phyloP scores from a whole-genome alignment of 1,140 invertebrate species.

The Drosophila novamexicana region DNA sequence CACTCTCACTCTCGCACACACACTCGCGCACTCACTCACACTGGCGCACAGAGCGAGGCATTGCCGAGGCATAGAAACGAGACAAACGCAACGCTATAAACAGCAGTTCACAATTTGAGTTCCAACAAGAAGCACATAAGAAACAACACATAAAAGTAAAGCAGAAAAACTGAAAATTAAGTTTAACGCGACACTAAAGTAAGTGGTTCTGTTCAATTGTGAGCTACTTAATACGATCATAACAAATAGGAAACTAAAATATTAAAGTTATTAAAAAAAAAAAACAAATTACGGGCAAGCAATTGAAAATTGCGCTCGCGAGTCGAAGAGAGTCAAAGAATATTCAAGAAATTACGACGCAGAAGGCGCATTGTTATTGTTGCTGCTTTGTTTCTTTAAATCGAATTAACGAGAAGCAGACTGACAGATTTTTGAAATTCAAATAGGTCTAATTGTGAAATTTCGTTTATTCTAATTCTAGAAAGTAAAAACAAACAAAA shows the following conservation, averaged over 20 bases:
- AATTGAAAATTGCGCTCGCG: slow-evolving; percentile 24
- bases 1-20: slow-evolving; percentile 39
- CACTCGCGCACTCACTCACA: slow-evolving; percentile 34
- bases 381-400: slow-evolving; percentile 14
- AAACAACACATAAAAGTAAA: slow-evolving; percentile 32
- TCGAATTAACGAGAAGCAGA: slow-evolving; percentile 3
- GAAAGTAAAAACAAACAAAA: slow-evolving; percentile 77
- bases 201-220: slow-evolving; percentile 52
- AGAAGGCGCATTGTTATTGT: slow-evolving; percentile 34
- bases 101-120: slow-evolving; percentile 75
- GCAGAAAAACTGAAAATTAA: slow-evolving; percentile 35
- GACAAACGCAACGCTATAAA: slow-evolving; percentile 77
- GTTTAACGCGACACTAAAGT: slow-evolving; percentile 46
- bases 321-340: slow-evolving; percentile 32
- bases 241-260: slow-evolving; percentile 2
- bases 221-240: slow-evolving; percentile 16
- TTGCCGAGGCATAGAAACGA: slow-evolving; percentile 75
- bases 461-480: slow-evolving; percentile 62
- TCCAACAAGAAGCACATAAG: slow-evolving; percentile 63
- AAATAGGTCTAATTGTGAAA: slow-evolving; percentile 60
- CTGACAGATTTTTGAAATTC: slow-evolving; percentile 9
- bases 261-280: background rate
- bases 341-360: slow-evolving; percentile 73
- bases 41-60: slow-evolving; percentile 26
- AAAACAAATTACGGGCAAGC: background rate